These are phyloP conservation scores for Tridacna gigas DNA, from an alignment of 2,888 invertebrate species.

Conservation along the genomic window DNA sequence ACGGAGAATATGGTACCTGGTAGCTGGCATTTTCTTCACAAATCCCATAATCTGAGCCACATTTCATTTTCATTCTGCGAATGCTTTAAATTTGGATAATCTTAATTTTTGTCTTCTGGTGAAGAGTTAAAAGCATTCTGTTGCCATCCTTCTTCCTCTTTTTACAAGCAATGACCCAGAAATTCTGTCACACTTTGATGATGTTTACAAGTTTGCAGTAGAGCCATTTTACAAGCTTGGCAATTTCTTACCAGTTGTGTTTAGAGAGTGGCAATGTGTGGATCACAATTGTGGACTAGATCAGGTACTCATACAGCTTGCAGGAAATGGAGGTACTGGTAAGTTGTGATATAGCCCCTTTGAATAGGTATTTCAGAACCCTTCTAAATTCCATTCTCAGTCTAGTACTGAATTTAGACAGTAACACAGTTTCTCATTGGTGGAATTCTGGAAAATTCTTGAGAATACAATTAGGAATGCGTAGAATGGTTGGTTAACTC, in stretches of 20 bases:
- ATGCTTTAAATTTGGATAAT: too few species aligned
- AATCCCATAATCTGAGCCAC: too few species aligned
- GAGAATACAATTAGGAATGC: too few species aligned
- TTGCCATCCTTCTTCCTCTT: background rate
- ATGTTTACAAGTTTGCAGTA: conserved; percentile 68
- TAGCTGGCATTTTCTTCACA: too few species aligned
- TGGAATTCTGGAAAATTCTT: too few species aligned
- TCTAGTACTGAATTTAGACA: too few species aligned
- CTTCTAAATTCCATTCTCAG: too few species aligned
- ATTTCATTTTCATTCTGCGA: too few species aligned
- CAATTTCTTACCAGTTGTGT: conserved; percentile 70
- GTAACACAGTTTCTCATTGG: too few species aligned
- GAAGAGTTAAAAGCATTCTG: background rate
- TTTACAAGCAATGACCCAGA: background rate
- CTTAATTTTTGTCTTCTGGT: background rate
- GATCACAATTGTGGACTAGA: conserved; percentile 75
- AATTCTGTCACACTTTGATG: background rate
- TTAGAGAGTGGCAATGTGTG: conserved; percentile 72
- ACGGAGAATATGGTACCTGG: too few species aligned
- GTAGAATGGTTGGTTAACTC: too few species aligned
- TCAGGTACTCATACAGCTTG: conserved; percentile 54
- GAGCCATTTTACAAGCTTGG: conserved; percentile 66
- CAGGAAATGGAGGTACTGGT: background rate
- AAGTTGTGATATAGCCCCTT: background rate
- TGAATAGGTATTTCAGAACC: too few species aligned